Evolutionary conservation across 2,113 vertebrate species (phyloP).

Genomic region (Noctilio leporinus): DNA sequence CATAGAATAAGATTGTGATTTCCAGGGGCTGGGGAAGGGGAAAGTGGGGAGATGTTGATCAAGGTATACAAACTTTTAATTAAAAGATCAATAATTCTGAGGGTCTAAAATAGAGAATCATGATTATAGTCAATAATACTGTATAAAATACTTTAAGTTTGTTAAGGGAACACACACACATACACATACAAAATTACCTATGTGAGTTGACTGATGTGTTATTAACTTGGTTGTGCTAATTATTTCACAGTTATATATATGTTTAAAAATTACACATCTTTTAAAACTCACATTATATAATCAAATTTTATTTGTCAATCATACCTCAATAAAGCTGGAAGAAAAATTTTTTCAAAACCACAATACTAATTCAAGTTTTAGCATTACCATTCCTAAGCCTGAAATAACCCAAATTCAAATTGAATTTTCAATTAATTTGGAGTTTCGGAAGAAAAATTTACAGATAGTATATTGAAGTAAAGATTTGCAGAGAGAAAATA

Average conservation of each 20-base stretch:
- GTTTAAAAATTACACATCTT: background rate
- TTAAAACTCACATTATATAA: background rate
- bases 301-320: background rate
- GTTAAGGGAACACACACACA: background rate
- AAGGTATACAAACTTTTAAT: background rate
- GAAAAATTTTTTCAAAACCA: background rate
- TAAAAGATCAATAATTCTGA: background rate
- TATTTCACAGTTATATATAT: background rate
- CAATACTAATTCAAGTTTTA: background rate
- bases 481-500: background rate
- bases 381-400: background rate
- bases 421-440: background rate
- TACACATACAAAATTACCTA: background rate
- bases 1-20: background rate
- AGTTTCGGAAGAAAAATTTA: background rate
- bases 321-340: background rate
- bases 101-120: background rate
- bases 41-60: background rate
- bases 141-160: background rate
- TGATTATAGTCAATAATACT: background rate
- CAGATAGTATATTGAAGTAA: background rate
- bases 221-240: background rate
- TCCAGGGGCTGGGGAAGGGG: background rate
- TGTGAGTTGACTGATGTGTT: background rate
- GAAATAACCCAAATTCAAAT: background rate